Evolutionary conservation across 2,888 invertebrate genomes (phyloP), one percentile per base, ranked within the genome.

Genomic region (Caenorhabditis sp.): DNA sequence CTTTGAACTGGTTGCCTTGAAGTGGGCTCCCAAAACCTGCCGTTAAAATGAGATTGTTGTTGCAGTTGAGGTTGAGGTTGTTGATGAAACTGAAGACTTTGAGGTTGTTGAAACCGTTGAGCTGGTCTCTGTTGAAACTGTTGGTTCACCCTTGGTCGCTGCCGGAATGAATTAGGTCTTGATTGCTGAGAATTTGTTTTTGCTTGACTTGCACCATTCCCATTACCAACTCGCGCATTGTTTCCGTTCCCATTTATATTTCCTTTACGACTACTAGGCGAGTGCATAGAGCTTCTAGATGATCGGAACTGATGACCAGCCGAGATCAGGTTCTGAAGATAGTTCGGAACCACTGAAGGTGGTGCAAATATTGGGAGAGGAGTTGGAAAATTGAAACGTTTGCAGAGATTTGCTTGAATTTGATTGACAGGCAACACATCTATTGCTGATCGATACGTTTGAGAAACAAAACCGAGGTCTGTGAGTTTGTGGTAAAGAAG

Each of bases 401-500:
- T 50, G n/a, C 75, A 75, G 0, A 66, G 31, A 43, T 17, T 58
- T 27, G 75, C 63, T 19, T 62, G 62, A 1, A 75, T 5, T 31
- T 67, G 65, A 17, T 31, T 27, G 61, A 58, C 53, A 51, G 69
- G 64, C 58, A 75, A 49, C 0, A 55, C 58, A 26, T 62, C 14
- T 8, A 70, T 75, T n/a, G 69, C 63, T 8, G 67, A 67, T 59
- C 69, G 68, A 60, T 67, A 77, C 17, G 37, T 24, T n/a, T 53
- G 31, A 17, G 64, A 63, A 19, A 82, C 57, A 14, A 85, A 62
- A 19, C 84, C 83, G 23, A 84, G 74, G 55, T 81, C 80, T 6
- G 69, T 67, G 17, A 86, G 67, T 49, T 83, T 78, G 62, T 79
- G 74, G 62, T 78, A 77, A 21, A 84, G 68, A 36, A 82, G 59